A percentile compares a stretch with the other conserved stretches of the same genome.
These are phyloP conservation scores for Phylloscopus collybita DNA, from an alignment of 2,797 vertebrate species.

Conservation along the genomic window DNA sequence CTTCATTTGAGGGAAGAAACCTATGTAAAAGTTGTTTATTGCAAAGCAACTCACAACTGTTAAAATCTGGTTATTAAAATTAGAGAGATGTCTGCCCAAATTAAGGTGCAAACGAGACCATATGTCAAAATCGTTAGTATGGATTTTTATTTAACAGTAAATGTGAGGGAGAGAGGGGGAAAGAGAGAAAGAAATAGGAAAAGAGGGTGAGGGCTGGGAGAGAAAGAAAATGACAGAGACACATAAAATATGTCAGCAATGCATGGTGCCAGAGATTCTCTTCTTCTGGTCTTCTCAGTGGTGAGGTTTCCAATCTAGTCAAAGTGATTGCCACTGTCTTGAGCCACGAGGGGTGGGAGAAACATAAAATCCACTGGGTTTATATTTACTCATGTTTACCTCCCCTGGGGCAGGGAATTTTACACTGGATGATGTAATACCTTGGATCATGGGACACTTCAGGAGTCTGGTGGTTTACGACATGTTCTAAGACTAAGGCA, in stretches of 20 bases:
- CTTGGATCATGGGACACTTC: neutral
- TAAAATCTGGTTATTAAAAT: neutral
- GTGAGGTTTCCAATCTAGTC: neutral
- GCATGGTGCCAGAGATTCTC: neutral
- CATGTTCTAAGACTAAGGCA: neutral
- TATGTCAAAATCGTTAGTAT: neutral
- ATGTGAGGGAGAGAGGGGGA: neutral
- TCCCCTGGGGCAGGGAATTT: neutral
- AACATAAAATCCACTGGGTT: neutral
- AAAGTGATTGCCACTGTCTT: neutral
- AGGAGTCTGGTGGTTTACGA: neutral
- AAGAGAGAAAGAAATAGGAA: neutral
- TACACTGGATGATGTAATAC: neutral
- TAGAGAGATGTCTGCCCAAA: neutral
- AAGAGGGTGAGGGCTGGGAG: neutral
- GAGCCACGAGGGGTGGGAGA: neutral
- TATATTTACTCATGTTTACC: neutral
- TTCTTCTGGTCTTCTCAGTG: neutral
- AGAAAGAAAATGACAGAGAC: neutral
- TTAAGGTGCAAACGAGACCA: accelerated
- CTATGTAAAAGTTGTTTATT: neutral
- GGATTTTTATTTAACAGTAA: neutral
- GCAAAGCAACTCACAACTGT: neutral
- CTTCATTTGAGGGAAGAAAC: neutral
- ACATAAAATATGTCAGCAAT: neutral